Base-by-base conservation (phyloP, 2,113 vertebrate genomes). In the Osmerus eperlanus region DNA sequence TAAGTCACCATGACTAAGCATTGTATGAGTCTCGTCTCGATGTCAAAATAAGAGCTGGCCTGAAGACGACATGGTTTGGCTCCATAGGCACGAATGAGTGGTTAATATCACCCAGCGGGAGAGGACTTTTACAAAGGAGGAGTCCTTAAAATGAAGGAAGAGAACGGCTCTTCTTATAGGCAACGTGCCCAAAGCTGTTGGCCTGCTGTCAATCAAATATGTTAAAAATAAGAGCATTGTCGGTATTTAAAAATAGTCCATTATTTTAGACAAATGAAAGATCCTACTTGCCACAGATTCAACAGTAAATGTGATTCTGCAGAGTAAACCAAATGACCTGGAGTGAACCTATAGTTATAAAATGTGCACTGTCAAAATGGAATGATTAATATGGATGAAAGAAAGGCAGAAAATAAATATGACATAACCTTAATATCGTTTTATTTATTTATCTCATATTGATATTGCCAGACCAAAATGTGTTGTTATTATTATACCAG, bases 1-100 rank as follows among this genome's bases (percentile, higher is more conserved):
- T 91, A 91, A 91, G 89, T 93, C 92, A 93, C 89, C 90, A 83
- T 93, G 92, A 93, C 92, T 93, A 92, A 92, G 92, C 92, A 93
- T 86, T 91, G 92, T 85, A n/a, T 76, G 63, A 76, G 78, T 70
- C 85, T 79, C 73, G 52, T 41, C 61, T 55, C 14, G 63, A 77
- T 72, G 89, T 88, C 91, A 93, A 73, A 92, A 90, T 91, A 93
- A 93, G 71, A 92, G 91, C 51, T 15, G 6, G 41, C 19, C 64
- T 15, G 32, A 15, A 36, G 41, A 21, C 61, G 36, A n/a, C 28
- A 0, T 3, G 14, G 25, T 4, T 73, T 25, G 74, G 64, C 71
- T 60, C 64, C 51, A 32, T 63, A 76, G 7, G 64, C 28, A n/a
- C 9, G 19, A 0, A 64, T 65, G 0, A 53, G 56, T 15, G 3